A percentile compares a stretch with the other conserved stretches of the same genome.
phyloP scores from a whole-genome alignment of 64 coral and sea anemone genomes.

The Montipora capricornis region DNA sequence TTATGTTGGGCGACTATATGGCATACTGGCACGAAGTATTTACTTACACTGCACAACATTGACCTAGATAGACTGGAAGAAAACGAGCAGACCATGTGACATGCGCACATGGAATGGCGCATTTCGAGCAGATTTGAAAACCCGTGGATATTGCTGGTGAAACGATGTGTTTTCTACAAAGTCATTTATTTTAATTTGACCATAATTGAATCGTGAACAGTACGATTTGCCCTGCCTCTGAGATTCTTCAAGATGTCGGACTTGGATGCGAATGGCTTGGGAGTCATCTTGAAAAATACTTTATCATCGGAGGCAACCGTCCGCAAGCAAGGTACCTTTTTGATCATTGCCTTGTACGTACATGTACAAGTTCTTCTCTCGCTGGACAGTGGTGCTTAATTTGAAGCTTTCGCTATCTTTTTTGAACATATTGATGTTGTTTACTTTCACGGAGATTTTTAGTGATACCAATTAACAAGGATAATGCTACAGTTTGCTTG shows the following conservation, averaged over 20 bases:
- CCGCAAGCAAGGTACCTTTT: slow-evolving; percentile 85
- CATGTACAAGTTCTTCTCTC: neutral
- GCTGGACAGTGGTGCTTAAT: too few species aligned
- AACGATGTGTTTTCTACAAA: neutral
- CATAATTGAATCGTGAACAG: neutral
- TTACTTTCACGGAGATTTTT: too few species aligned
- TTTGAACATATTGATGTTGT: too few species aligned
- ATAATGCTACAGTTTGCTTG: too few species aligned
- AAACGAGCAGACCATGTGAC: slow-evolving; percentile 7
- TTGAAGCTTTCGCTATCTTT: too few species aligned
- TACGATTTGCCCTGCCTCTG: neutral
- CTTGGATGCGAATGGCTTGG: slow-evolving; percentile 76
- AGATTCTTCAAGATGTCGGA: slow-evolving; percentile 31
- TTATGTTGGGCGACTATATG: too few species aligned
- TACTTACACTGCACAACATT: too few species aligned
- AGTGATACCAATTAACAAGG: too few species aligned
- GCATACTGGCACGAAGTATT: too few species aligned
- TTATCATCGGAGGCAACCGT: slow-evolving; percentile 73
- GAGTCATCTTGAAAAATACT: slow-evolving; percentile 78
- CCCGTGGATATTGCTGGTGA: neutral
- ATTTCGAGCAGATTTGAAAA: slow-evolving; percentile 48
- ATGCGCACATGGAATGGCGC: slow-evolving; percentile 38
- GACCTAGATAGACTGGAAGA: neutral
- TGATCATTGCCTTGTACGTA: neutral
- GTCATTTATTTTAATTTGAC: neutral